Evolutionary conservation across 1,140 invertebrate genomes (phyloP), one percentile per base, ranked within the genome.

Genomic region (Drosophila pallidifrons): DNA sequence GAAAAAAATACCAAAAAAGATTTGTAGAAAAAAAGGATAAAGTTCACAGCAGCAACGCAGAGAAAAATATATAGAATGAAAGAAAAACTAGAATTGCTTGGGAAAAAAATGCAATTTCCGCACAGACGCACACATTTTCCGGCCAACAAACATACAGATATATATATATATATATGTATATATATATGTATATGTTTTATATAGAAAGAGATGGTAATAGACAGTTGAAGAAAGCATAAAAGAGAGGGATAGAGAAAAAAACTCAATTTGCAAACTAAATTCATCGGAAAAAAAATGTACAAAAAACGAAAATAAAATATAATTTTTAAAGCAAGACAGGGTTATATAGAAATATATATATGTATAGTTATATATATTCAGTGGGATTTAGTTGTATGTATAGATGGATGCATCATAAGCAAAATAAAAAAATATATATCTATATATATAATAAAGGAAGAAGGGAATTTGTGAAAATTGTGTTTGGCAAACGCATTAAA

Each of bases 401-500:
- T 20, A 20, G 20, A 20, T 20, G 20, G 20, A 20, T 20, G 20
- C 20, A 20, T 20, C 20, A 20, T 20, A 20, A 20, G 20, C 20
- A 20, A 20, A 20, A 20, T 20, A 20, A 20, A 20, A 20, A 3
- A 20, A 3, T 3, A 2, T 20, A 32, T 43, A 35, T 43, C 10
- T 15, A 38, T 60, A 52, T 60, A 28, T 45, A 41, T 43, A 47
- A 16, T 77, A 68, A 46, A 58, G 35, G 54, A 60, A 46, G 45
- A 64, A 54, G 65, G 63, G 75, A 88, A 79, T 77, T 80, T 82
- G 75, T 69, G 81, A 81, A 91, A 91, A 91, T 91, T 88, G 87
- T 81, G 81, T 91, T 91, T 91, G 90, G 82, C 79, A 86, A 91
- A 91, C 77, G 83, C 81, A 91, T 90, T 91, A 90, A 91, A 91